phyloP scores from a whole-genome alignment of 2,113 vertebrate genomes.

The Cebus imitator region DNA sequence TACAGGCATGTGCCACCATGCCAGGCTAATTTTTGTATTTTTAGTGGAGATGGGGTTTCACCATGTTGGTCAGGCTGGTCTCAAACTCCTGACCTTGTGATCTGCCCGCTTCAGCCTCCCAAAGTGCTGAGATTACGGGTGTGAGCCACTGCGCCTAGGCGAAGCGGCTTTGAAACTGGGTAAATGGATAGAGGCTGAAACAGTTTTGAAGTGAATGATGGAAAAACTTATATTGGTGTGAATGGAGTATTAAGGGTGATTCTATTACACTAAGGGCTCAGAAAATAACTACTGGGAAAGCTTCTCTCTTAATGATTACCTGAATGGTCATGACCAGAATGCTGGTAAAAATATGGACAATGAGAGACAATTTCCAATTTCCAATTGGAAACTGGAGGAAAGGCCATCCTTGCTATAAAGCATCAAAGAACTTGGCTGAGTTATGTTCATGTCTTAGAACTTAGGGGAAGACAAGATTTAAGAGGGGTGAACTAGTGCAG shows the following conservation, averaged over 20 bases:
- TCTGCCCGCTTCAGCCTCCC: background rate
- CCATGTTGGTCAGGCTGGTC: background rate
- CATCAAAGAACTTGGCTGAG: background rate
- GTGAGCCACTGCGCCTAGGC: background rate
- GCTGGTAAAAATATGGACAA: background rate
- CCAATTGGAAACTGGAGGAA: background rate
- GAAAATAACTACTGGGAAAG: background rate
- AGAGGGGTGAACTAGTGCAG: background rate
- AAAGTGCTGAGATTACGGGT: background rate
- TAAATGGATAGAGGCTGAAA: background rate
- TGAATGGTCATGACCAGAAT: background rate
- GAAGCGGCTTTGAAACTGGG: background rate
- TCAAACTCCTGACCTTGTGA: background rate
- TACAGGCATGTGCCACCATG: background rate
- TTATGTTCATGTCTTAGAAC: background rate
- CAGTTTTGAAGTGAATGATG: background rate
- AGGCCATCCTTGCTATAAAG: background rate
- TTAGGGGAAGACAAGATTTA: background rate
- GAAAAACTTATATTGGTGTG: background rate
- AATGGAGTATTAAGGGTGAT: background rate
- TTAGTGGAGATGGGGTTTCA: background rate
- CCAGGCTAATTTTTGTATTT: background rate
- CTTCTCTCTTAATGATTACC: background rate
- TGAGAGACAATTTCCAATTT: no score
- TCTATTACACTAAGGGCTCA: background rate